Evolutionary conservation across 1,140 invertebrate genomes (phyloP), one percentile per base, ranked within the genome.

Genomic region (Bombus picipes): DNA sequence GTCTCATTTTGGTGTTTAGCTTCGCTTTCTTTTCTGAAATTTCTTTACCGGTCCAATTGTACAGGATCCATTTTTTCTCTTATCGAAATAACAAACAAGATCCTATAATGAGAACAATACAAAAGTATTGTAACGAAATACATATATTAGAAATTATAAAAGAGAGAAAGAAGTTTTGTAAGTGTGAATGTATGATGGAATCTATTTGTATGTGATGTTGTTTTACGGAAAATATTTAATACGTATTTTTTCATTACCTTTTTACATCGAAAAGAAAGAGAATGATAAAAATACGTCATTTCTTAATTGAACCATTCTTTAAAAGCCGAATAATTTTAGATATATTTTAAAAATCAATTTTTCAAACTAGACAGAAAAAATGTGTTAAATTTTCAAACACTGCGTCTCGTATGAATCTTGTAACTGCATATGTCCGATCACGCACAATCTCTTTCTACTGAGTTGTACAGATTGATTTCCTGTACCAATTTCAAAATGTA

Each of bases 1-100:
- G 18, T 80, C 66, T 57, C 79, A 65, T 80, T 68, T 43, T 75
- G 34, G 22, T 41, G n/a, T 39, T 72, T 32, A 28, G 68, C 32
- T 72, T 32, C 70, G 39, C 62, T 65, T 37, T 47, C 32, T n/a
- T 34, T 59, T 18, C 28, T 43, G 9, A 57, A 66, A 70, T 43
- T 74, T 71, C 15, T 73, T 28, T n/a, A 22, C 68, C n/a, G 6
- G 3, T 39, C 13, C 37, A 9, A 34, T 32, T 13, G 28, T 25
- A 8, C 2, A 41, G n/a, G 18, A 13, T 6, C 15, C 62, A 8
- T 6, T 32, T 15, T 32, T 18, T 66, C 5, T 34, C 28, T 73
- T 8, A 34, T 57, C 9, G 1, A 83, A 32, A 57, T 28, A 18
- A 2, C 8, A 39, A n/a, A 15, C 9, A 53, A 76, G n/a, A 53